Evolutionary conservation across 2,888 invertebrate species (phyloP).

Genomic region (Apamea anceps): DNA sequence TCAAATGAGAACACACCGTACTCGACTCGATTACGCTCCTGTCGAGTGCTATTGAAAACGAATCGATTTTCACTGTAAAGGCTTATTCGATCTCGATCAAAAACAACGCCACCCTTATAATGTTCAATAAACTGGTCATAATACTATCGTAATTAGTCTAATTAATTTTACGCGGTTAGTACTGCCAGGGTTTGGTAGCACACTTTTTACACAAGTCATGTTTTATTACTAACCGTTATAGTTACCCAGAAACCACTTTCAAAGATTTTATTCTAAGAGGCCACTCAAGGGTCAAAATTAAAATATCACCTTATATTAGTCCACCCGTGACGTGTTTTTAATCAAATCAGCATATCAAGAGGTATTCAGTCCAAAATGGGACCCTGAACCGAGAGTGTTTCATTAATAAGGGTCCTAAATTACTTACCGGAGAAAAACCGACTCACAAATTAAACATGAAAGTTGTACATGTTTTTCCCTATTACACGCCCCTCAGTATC

Average conservation of each 20-base stretch:
- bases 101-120: conserved; percentile 32
- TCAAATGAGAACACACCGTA: conserved; percentile 48
- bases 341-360: conserved; percentile 41
- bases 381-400: conserved; percentile 38
- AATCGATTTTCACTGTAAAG: conserved; percentile 53
- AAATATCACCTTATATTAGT: not conserved
- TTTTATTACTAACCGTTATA: conserved; percentile 6
- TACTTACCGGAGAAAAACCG: conserved; percentile 38
- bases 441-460: conserved; percentile 51
- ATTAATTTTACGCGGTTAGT: conserved; percentile 24
- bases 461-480: conserved; percentile 34
- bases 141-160: conserved; percentile 29
- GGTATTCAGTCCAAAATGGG: conserved; percentile 43
- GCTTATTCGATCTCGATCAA: conserved; percentile 46
- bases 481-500: conserved; percentile 18
- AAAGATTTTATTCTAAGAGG: not conserved
- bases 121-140: conserved; percentile 24
- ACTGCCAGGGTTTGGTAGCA: not conserved
- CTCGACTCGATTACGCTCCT: conserved; percentile 53
- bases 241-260: not conserved
- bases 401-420: conserved; percentile 37
- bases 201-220: not conserved
- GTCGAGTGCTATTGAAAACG: conserved; percentile 53
- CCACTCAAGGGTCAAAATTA: conserved; percentile 7
- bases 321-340: conserved; percentile 4